These are phyloP conservation scores for Drosophila nigrodunni DNA, from an alignment of 1,140 invertebrate genomes.

Conservation along the genomic window DNA sequence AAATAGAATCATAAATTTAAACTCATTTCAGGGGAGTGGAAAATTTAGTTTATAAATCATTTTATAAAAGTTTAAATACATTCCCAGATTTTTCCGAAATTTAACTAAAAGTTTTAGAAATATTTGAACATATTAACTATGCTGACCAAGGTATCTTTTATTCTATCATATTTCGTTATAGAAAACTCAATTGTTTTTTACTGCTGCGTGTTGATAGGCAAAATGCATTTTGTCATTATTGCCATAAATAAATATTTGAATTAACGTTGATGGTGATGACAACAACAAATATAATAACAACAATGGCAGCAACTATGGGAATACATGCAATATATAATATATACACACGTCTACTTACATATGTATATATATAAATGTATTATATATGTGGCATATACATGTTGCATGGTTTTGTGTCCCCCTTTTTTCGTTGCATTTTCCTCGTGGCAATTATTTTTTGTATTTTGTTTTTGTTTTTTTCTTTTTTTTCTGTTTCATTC, in stretches of 20 bases:
- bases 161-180: not conserved
- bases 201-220: constrained; percentile 69
- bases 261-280: constrained; percentile 66
- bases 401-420: constrained; percentile 12
- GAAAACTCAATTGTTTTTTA: constrained; percentile 39
- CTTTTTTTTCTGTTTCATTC: constrained; percentile 28
- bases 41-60: too few relatives aligned
- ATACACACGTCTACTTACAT: not conserved
- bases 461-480: constrained; percentile 33
- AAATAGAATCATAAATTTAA: too few relatives aligned
- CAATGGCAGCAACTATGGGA: constrained; percentile 43
- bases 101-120: too few relatives aligned
- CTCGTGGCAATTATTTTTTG: constrained; percentile 54
- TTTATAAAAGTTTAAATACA: too few relatives aligned
- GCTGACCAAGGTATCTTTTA: constrained; percentile 10
- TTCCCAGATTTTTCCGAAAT: too few relatives aligned
- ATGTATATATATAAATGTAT: constrained; percentile 10
- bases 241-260: constrained; percentile 70
- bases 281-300: constrained; percentile 61
- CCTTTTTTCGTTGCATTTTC: constrained; percentile 7
- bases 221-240: constrained; percentile 78
- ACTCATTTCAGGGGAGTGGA: too few relatives aligned
- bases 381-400: constrained; percentile 21
- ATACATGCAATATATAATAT: constrained; percentile 20
- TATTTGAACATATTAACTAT: not conserved